phyloP scores from a whole-genome alignment of 1,140 invertebrate species.

The Sarcophaga peregrina region DNA sequence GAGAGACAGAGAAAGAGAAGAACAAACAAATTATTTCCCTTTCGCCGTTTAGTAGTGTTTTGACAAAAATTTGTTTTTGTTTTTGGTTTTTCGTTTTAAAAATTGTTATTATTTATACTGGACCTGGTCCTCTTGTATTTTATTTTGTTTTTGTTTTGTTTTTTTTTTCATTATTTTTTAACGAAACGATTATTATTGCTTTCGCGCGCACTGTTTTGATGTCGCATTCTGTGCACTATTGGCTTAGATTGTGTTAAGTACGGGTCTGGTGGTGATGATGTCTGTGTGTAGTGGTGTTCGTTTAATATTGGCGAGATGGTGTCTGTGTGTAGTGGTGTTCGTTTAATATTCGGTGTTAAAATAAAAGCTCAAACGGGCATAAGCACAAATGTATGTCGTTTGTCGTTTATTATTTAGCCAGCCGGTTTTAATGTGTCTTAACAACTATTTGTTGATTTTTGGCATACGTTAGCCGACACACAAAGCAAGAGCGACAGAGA shows the following conservation, averaged over 20 bases:
- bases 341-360: background rate
- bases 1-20: too few relatives aligned
- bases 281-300: too few relatives aligned
- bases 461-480: conserved; percentile 23
- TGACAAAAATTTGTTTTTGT: conserved; percentile 26
- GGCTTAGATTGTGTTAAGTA: too few relatives aligned
- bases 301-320: too few relatives aligned
- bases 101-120: background rate
- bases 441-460: conserved; percentile 40
- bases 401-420: background rate
- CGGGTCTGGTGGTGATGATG: background rate
- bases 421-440: conserved; percentile 30
- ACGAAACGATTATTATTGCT: background rate
- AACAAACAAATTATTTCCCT: background rate
- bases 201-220: background rate
- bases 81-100: background rate
- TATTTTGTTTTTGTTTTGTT: background rate
- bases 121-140: background rate
- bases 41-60: background rate
- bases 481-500: too few relatives aligned
- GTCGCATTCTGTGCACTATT: background rate
- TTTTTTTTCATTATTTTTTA: conserved; percentile 8
- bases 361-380: conserved; percentile 26
- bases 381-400: conserved; percentile 3
- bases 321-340: too few relatives aligned